These are phyloP conservation scores for Drosophila albomicans DNA, from an alignment of 1,140 invertebrate genomes.

Conservation along the genomic window DNA sequence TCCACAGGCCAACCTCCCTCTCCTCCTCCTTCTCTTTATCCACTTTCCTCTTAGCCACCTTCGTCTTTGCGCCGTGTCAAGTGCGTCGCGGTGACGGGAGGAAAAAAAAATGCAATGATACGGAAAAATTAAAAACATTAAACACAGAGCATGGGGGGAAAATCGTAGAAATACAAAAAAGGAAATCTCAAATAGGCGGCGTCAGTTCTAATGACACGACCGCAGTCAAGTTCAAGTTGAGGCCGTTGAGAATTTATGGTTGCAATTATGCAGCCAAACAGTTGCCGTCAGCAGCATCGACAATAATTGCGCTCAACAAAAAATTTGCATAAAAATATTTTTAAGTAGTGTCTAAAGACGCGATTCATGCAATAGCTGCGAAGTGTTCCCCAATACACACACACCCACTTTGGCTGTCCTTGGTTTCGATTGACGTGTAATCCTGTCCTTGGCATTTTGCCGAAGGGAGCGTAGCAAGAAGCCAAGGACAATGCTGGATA, in stretches of 20 bases:
- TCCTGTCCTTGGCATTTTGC: slow-evolving; percentile 80
- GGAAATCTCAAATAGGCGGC: slow-evolving; percentile 70
- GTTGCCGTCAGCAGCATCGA: slow-evolving; percentile 62
- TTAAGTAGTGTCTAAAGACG: slow-evolving; percentile 72
- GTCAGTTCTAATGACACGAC: slow-evolving; percentile 40
- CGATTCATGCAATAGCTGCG: background rate
- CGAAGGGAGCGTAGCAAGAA: slow-evolving; percentile 32
- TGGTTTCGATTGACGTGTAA: slow-evolving; percentile 79
- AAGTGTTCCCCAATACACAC: slow-evolving; percentile 1
- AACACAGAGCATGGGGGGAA: slow-evolving; percentile 3
- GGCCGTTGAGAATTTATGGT: slow-evolving; percentile 68
- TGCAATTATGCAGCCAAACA: slow-evolving; percentile 71
- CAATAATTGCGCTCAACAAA: slow-evolving; percentile 65
- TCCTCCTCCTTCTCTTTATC: background rate
- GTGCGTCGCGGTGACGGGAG: slow-evolving; percentile 50
- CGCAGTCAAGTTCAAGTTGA: slow-evolving; percentile 68
- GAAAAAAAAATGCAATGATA: slow-evolving; percentile 77
- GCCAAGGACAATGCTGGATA: slow-evolving; percentile 63
- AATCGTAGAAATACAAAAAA: background rate
- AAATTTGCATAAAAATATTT: slow-evolving; percentile 74
- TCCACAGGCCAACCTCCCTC: slow-evolving; percentile 17
- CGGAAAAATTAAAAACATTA: slow-evolving; percentile 84
- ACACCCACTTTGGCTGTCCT: slow-evolving; percentile 64
- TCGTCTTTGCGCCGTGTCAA: slow-evolving; percentile 60
- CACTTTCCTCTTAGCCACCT: slow-evolving; percentile 44